Percentiles rank a stretch among this genome's conserved stretches.
phyloP scores from a whole-genome alignment of 1,140 invertebrate species.

The Microplitis demolitor region DNA sequence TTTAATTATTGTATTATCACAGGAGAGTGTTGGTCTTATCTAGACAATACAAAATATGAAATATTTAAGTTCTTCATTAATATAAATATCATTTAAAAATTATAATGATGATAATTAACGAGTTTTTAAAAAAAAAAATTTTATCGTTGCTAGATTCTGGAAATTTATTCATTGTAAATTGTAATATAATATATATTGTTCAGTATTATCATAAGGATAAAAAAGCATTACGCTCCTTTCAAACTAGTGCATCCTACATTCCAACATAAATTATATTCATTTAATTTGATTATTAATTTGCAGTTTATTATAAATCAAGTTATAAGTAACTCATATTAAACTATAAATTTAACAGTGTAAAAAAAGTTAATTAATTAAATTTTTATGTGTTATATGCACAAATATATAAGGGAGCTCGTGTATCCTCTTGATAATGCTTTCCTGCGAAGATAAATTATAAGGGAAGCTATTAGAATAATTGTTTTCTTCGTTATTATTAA shows the following conservation, averaged over 20 bases:
- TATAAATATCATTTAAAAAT: slow-evolving; percentile 18
- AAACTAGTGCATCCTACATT: slow-evolving; percentile 52
- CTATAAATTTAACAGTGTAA: no score
- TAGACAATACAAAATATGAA: neutral
- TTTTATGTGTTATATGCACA: no score
- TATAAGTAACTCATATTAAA: no score
- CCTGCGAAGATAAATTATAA: neutral
- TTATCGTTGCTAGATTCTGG: slow-evolving; percentile 32
- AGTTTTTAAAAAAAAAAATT: slow-evolving; percentile 8
- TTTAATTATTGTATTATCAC: slow-evolving; percentile 13
- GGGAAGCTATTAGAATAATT: neutral
- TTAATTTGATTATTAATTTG: no score
- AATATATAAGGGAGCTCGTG: neutral
- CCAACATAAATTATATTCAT: slow-evolving; percentile 36
- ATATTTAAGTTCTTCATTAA: neutral
- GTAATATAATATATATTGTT: slow-evolving; percentile 51
- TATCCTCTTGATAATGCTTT: slow-evolving; percentile 5
- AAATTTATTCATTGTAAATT: slow-evolving; percentile 49
- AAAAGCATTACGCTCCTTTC: slow-evolving; percentile 37
- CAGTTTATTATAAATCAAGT: no score
- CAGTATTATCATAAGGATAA: slow-evolving; percentile 55
- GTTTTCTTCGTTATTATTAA: neutral
- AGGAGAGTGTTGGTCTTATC: slow-evolving; percentile 11
- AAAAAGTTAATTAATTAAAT: no score
- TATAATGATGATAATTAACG: neutral